These are phyloP conservation scores for Agapornis roseicollis DNA, from an alignment of 2,113 vertebrate genomes.

Conservation along the genomic window DNA sequence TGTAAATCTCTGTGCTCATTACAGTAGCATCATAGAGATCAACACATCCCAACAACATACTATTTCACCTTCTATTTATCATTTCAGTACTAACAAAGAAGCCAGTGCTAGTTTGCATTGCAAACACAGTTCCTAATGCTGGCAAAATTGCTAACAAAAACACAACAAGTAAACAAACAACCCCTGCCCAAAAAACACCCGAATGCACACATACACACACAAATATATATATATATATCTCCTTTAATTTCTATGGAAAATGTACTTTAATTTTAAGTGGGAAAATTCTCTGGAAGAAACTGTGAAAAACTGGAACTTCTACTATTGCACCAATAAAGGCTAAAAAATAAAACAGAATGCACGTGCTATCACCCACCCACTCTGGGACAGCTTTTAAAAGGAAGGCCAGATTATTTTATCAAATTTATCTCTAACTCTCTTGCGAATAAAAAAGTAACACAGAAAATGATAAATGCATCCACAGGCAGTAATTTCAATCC, in stretches of 20 bases:
- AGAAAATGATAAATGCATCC: slow-evolving; percentile 15
- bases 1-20: neutral
- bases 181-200: neutral
- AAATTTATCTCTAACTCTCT: neutral
- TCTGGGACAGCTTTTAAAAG: neutral
- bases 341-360: neutral
- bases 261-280: neutral
- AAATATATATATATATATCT: neutral
- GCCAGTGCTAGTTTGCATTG: neutral
- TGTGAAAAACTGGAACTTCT: neutral
- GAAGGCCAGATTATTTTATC: neutral
- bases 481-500: slow-evolving; percentile 16
- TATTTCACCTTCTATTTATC: neutral
- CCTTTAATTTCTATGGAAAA: neutral
- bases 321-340: neutral
- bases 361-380: neutral
- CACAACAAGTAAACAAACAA: neutral
- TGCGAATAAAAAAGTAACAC: neutral
- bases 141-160: neutral
- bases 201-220: neutral
- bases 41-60: neutral
- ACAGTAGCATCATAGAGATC: neutral
- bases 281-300: neutral
- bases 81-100: neutral
- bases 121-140: neutral